Conservation (phyloP, 2,888 invertebrate species). For the Callosobruchus maculatus region DNA sequence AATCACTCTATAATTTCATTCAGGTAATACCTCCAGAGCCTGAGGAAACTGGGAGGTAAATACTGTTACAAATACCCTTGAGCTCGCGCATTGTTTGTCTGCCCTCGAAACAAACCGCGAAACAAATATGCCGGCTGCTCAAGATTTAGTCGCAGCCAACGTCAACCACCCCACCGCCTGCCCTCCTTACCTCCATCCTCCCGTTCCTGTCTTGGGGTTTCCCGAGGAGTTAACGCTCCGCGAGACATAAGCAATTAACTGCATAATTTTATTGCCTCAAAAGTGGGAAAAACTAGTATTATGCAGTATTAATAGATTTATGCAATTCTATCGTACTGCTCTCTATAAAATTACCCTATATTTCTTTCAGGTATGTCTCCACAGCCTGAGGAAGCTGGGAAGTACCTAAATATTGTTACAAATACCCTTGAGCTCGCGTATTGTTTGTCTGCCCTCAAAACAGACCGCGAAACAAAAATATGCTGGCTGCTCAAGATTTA, state of each 20-base stretch:
- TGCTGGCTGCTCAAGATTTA: constrained; percentile 30
- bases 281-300: constrained; percentile 43
- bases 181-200: not conserved
- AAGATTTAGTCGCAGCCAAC: constrained; percentile 37
- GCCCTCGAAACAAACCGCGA: constrained; percentile 11
- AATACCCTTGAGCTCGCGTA: not conserved
- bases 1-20: too few species aligned
- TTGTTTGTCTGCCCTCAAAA: constrained; percentile 6
- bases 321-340: too few species aligned
- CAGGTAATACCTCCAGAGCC: not conserved
- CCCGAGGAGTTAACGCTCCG: constrained; percentile 41
- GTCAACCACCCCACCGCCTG: constrained; percentile 40
- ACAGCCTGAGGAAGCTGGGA: too few species aligned
- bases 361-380: too few species aligned
- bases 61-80: not conserved
- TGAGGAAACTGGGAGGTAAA: not conserved
- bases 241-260: constrained; percentile 49
- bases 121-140: constrained; percentile 25
- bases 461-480: constrained; percentile 19
- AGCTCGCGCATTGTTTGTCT: not conserved
- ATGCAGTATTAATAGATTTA: too few species aligned
- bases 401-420: not conserved
- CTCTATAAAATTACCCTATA: too few species aligned
- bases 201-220: constrained; percentile 29
- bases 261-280: constrained; percentile 48